phyloP scores from a whole-genome alignment of 2,797 vertebrate species.

The Tapirus indicus region DNA sequence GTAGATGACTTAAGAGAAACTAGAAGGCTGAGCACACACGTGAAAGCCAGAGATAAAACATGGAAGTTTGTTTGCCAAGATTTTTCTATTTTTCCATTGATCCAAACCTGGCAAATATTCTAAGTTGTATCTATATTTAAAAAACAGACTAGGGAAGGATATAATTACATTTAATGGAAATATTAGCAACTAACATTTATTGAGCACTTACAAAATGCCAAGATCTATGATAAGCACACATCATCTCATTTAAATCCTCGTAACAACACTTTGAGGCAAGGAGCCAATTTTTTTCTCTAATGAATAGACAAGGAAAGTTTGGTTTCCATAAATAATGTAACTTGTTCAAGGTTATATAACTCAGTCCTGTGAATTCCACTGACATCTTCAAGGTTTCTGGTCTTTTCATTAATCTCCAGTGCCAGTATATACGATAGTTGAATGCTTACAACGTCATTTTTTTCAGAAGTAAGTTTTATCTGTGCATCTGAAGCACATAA shows the following conservation, averaged over 20 bases:
- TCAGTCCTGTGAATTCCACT: neutral
- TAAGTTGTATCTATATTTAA: neutral
- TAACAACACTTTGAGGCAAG: neutral
- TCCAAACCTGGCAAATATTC: neutral
- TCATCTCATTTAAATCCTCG: neutral
- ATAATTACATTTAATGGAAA: neutral
- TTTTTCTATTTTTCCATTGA: neutral
- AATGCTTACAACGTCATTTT: neutral
- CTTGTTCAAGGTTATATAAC: neutral
- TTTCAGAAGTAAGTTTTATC: neutral
- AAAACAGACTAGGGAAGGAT: neutral
- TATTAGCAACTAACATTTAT: neutral
- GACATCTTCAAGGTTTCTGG: neutral
- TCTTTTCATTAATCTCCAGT: neutral
- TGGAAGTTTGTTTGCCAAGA: neutral
- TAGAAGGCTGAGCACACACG: neutral
- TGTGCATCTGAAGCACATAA: neutral
- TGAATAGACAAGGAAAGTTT: neutral
- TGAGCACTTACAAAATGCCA: neutral
- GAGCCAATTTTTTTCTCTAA: neutral
- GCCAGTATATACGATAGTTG: neutral
- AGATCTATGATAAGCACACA: neutral
- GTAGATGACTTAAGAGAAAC: neutral
- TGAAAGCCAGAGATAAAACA: neutral
- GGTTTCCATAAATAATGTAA: neutral